phyloP scores from a whole-genome alignment of 2,888 invertebrate genomes.

The Macrostomum cliftonense region DNA sequence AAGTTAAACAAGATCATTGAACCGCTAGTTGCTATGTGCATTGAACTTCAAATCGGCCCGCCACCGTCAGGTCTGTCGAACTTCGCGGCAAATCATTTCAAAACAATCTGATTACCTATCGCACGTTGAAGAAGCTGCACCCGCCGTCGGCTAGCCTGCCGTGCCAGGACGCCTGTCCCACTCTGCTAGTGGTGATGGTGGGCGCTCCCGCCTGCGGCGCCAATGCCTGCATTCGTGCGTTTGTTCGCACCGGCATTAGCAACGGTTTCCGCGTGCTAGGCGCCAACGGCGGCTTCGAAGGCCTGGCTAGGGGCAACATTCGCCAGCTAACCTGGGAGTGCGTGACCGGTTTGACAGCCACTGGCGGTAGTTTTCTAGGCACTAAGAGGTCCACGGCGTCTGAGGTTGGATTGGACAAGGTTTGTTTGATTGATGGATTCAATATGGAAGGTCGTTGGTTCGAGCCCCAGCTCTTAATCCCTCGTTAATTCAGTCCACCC shows the following conservation, averaged over 20 bases:
- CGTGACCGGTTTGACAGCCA: too few species aligned
- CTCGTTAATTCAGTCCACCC: too few species aligned
- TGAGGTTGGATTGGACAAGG: too few species aligned
- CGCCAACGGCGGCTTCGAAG: constrained; percentile 83
- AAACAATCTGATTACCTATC: constrained; percentile 80
- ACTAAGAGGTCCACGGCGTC: too few species aligned
- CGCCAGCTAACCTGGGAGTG: too few species aligned
- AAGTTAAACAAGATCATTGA: too few species aligned
- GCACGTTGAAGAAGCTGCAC: constrained; percentile 77
- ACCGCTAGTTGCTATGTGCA: too few species aligned
- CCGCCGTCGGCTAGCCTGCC: constrained; percentile 45
- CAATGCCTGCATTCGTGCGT: constrained; percentile 94
- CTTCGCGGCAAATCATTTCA: constrained; percentile 73
- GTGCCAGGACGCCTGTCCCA: neutral
- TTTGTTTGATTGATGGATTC: too few species aligned
- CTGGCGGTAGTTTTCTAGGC: too few species aligned
- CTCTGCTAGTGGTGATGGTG: constrained; percentile 75
- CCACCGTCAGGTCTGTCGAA: constrained; percentile 55
- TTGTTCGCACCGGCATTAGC: constrained; percentile 82
- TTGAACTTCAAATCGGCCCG: too few species aligned
- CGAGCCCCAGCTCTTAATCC: too few species aligned
- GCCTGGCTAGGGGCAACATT: constrained; percentile 42
- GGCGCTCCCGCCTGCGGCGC: constrained; percentile 98
- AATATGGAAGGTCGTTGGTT: too few species aligned
- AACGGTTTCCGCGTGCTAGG: constrained; percentile 79